phyloP scores from a whole-genome alignment of 2,797 vertebrate genomes.

The Poeciliopsis turneri region DNA sequence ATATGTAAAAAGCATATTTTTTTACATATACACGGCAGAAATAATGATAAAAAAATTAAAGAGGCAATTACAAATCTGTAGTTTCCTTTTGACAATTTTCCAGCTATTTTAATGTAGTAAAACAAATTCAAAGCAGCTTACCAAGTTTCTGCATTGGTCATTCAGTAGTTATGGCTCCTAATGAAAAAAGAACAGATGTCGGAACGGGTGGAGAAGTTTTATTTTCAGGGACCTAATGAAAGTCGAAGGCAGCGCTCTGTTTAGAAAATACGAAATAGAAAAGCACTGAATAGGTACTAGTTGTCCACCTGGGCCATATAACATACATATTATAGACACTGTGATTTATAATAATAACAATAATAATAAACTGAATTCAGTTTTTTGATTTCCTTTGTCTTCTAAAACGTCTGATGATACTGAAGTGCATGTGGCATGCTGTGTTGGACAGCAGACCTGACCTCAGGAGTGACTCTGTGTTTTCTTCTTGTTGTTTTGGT shows the following conservation, averaged over 20 bases:
- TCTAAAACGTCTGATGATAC: neutral
- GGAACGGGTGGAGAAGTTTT: neutral
- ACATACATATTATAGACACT: neutral
- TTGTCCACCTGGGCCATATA: neutral
- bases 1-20: no score
- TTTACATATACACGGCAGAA: no score
- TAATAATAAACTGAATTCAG: neutral
- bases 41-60: no score
- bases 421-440: neutral
- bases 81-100: neutral
- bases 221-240: neutral
- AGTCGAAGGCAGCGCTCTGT: neutral
- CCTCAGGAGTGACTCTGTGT: neutral
- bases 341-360: no score
- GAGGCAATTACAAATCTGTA: neutral
- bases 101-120: neutral
- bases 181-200: neutral
- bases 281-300: neutral
- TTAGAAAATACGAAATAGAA: neutral
- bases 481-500: neutral
- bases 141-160: neutral
- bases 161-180: neutral
- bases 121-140: neutral
- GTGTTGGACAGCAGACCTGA: neutral
- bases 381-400: neutral